Evolutionary conservation across 1,140 invertebrate genomes (phyloP).

Genomic region (Microvelia longipes): DNA sequence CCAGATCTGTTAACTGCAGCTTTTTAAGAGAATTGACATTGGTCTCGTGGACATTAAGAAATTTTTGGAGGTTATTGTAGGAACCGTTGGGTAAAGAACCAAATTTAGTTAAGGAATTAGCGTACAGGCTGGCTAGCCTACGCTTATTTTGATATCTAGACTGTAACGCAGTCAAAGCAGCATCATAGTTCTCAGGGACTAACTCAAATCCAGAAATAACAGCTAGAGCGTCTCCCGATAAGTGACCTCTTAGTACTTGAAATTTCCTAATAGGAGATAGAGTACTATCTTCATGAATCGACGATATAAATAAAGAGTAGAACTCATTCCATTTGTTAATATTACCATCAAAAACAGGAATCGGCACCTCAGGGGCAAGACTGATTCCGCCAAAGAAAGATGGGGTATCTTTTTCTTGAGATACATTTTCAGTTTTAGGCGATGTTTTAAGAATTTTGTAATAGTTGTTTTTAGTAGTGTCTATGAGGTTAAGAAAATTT

Average conservation of each 20-base stretch:
- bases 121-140: background rate
- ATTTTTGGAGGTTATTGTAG: background rate
- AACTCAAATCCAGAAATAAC: background rate
- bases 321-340: background rate
- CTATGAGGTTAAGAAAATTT: background rate
- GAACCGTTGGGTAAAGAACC: background rate
- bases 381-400: background rate
- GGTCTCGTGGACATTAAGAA: background rate
- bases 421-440: too few species aligned
- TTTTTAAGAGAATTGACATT: background rate
- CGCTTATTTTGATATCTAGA: background rate
- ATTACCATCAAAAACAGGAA: background rate
- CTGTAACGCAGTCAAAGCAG: background rate
- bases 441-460: background rate
- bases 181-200: background rate
- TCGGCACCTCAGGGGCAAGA: background rate
- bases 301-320: background rate
- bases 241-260: background rate
- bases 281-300: background rate
- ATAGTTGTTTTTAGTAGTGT: background rate
- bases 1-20: background rate
- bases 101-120: background rate
- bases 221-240: background rate
- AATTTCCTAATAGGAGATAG: background rate
- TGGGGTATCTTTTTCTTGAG: background rate